A percentile compares a stretch with the other conserved stretches of the same genome.
phyloP scores from a whole-genome alignment of 2,888 invertebrate genomes.

The Lysandra bellargus region DNA sequence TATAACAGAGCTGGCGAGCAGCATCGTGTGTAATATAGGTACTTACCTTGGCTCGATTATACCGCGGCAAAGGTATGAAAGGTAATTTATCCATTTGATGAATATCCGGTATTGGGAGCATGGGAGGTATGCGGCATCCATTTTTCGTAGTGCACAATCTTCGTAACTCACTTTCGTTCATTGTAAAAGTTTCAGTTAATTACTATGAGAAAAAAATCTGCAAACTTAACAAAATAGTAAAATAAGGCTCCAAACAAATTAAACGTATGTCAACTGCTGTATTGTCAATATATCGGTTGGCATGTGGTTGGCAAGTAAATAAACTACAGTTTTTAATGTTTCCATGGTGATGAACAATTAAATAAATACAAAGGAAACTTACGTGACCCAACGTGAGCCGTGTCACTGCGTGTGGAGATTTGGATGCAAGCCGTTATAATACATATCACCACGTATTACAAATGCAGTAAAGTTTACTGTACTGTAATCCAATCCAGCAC shows the following conservation, averaged over 20 bases:
- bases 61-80: constrained; percentile 65
- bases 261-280: not conserved
- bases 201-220: not conserved
- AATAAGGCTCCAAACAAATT: not conserved
- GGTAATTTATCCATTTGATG: constrained; percentile 64
- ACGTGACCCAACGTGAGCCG: too few relatives aligned
- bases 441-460: too few relatives aligned
- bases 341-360: not conserved
- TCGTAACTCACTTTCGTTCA: constrained; percentile 70
- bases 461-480: too few relatives aligned
- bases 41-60: constrained; percentile 72
- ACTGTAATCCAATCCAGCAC: too few relatives aligned
- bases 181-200: constrained; percentile 40
- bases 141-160: constrained; percentile 70
- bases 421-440: too few relatives aligned
- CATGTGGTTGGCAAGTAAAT: not conserved
- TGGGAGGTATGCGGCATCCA: constrained; percentile 65
- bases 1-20: too few relatives aligned
- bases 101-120: constrained; percentile 67
- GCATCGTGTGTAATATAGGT: too few relatives aligned
- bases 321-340: not conserved
- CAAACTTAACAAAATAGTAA: not conserved
- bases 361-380: too few relatives aligned
- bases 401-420: too few relatives aligned
- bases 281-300: not conserved